phyloP scores from a whole-genome alignment of 2,797 vertebrate species.

The Molothrus aeneus region DNA sequence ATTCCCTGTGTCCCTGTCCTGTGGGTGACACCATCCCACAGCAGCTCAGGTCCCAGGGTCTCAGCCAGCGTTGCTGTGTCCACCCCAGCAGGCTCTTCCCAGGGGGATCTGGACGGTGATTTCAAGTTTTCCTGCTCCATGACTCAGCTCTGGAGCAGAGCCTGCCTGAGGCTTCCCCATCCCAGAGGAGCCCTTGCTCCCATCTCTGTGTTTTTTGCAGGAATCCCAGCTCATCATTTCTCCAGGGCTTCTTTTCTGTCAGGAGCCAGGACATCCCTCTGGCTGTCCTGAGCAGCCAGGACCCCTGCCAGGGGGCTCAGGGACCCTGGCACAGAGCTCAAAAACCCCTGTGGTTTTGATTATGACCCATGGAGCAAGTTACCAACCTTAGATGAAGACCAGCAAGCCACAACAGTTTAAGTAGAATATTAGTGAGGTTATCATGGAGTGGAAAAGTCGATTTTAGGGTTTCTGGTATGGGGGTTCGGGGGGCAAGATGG shows the following conservation, averaged over 20 bases:
- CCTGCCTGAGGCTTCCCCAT: not conserved
- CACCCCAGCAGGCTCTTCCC: accelerated
- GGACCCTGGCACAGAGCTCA: too few relatives aligned
- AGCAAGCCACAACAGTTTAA: too few relatives aligned
- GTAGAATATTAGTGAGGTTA: too few relatives aligned
- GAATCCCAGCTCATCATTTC: not conserved
- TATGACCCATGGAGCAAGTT: too few relatives aligned
- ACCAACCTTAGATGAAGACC: too few relatives aligned
- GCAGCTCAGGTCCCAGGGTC: not conserved
- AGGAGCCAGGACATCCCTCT: too few relatives aligned
- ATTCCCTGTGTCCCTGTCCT: not conserved
- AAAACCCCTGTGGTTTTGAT: too few relatives aligned
- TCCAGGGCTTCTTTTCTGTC: not conserved
- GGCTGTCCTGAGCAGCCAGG: too few relatives aligned
- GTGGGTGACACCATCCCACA: accelerated
- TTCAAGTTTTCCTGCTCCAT: not conserved
- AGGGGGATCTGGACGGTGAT: not conserved
- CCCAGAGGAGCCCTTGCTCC: not conserved
- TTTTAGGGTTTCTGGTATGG: too few relatives aligned
- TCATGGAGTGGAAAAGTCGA: too few relatives aligned
- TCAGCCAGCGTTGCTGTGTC: accelerated
- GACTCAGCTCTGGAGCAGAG: not conserved
- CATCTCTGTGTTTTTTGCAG: not conserved
- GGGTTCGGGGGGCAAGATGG: too few relatives aligned
- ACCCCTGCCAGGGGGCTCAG: too few relatives aligned